phyloP scores from a whole-genome alignment of 2,888 invertebrate species.

The Plagodis pulveraria region DNA sequence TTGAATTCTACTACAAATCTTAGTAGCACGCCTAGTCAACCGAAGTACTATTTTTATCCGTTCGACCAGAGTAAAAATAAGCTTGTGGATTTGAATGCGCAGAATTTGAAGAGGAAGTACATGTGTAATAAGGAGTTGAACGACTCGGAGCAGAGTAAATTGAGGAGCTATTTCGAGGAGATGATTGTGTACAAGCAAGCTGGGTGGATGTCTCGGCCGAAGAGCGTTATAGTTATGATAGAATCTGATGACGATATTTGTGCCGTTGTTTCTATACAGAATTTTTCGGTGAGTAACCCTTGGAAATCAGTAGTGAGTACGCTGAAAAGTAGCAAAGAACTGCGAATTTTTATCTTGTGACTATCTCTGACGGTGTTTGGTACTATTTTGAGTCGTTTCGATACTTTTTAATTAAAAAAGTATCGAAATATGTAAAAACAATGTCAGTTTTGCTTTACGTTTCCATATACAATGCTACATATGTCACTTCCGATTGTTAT shows the following conservation, averaged over 20 bases:
- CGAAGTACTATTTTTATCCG: slow-evolving; percentile 83
- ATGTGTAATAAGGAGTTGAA: slow-evolving; percentile 83
- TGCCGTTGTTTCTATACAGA: slow-evolving; percentile 92
- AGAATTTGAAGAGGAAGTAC: slow-evolving; percentile 70
- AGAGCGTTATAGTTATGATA: slow-evolving; percentile 86
- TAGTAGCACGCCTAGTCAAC: slow-evolving; percentile 75
- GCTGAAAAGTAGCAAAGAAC: too few relatives aligned
- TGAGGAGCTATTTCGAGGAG: slow-evolving; percentile 43
- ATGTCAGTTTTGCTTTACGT: too few relatives aligned
- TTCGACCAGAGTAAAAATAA: slow-evolving; percentile 68
- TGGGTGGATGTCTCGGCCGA: slow-evolving; percentile 67
- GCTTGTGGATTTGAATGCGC: slow-evolving; percentile 54
- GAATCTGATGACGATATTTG: slow-evolving; percentile 88
- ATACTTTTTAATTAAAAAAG: too few relatives aligned
- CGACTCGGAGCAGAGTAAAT: slow-evolving; percentile 40
- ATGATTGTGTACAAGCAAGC: slow-evolving; percentile 46
- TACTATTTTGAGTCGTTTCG: too few relatives aligned
- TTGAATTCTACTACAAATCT: slow-evolving; percentile 70
- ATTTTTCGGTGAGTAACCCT: slow-evolving; percentile 85
- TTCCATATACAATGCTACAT: too few relatives aligned
- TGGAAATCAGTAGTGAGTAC: neutral
- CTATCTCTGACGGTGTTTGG: neutral
- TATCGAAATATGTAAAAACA: too few relatives aligned
- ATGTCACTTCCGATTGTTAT: too few relatives aligned
- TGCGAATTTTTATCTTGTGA: neutral